Evolutionary conservation across 2,113 vertebrate species (phyloP).

Genomic region (zebrafish (Danio rerio)): DNA sequence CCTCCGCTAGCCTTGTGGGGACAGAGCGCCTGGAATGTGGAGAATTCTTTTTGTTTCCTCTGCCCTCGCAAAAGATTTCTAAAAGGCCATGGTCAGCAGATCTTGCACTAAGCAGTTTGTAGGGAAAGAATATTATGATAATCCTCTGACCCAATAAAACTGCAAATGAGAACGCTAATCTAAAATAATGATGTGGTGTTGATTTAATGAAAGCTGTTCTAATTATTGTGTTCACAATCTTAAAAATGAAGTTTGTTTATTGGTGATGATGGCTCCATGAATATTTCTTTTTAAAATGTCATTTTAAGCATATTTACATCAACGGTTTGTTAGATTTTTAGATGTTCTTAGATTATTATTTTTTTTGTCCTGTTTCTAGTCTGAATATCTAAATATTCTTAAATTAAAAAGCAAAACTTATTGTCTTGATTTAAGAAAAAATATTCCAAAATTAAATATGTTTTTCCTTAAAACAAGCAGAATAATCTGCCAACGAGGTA

Average conservation of each 20-base stretch:
- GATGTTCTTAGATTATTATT: no score
- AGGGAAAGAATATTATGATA: conserved; percentile 2
- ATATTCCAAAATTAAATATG: no score
- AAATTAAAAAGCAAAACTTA: no score
- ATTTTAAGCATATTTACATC: no score
- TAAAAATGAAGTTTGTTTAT: background rate
- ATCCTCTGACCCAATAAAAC: conserved; percentile 5
- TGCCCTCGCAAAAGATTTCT: conserved; percentile 10
- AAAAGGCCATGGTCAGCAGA: conserved; percentile 27
- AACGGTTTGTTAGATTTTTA: no score
- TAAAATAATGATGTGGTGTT: background rate
- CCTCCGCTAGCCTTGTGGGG: conserved; percentile 49
- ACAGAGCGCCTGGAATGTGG: conserved; percentile 52
- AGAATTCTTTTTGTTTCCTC: conserved; percentile 51
- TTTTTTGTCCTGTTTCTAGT: no score
- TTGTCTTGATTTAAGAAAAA: no score
- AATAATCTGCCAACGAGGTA: no score
- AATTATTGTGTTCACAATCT: background rate
- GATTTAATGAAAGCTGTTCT: background rate
- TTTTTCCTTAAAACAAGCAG: no score
- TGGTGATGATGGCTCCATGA: background rate
- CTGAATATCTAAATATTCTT: no score
- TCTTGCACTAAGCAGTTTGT: conserved; percentile 35
- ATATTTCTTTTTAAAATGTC: no score
- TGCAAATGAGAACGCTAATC: background rate